phyloP scores from a whole-genome alignment of 1,140 invertebrate genomes.

The Calephelis virginiensis region DNA sequence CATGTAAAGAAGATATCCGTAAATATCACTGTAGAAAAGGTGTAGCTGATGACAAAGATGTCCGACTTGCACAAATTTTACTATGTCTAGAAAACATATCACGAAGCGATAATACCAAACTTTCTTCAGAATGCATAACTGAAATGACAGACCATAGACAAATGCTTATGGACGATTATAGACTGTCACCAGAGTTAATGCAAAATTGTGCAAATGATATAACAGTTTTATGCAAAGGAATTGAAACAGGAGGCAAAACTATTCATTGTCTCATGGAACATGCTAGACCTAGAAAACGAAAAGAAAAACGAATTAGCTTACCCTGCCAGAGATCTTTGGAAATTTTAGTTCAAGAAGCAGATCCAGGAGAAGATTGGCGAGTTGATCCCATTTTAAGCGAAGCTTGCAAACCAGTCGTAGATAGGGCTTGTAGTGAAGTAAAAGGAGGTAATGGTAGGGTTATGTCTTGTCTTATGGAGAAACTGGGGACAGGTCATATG shows the following conservation, averaged over 20 bases:
- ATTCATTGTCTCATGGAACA: slow-evolving; percentile 98
- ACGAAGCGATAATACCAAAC: slow-evolving; percentile 85
- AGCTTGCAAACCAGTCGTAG: slow-evolving; percentile 91
- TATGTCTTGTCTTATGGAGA: slow-evolving; percentile 96
- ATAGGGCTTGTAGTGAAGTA: slow-evolving; percentile 84
- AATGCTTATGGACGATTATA: slow-evolving; percentile 95
- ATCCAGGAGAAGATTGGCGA: slow-evolving; percentile 93
- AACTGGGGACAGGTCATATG: slow-evolving; percentile 92
- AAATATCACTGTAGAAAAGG: slow-evolving; percentile 87
- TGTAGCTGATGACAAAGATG: slow-evolving; percentile 88
- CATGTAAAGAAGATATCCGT: slow-evolving; percentile 95
- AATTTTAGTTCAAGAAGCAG: slow-evolving; percentile 87
- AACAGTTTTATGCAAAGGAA: slow-evolving; percentile 83
- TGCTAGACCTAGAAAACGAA: slow-evolving; percentile 82
- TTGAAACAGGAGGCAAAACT: slow-evolving; percentile 91
- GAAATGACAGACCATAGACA: slow-evolving; percentile 95
- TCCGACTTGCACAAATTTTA: slow-evolving; percentile 93
- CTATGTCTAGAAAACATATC: slow-evolving; percentile 93
- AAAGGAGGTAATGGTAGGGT: slow-evolving; percentile 86
- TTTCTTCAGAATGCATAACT: slow-evolving; percentile 86
- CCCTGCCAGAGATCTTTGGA: slow-evolving; percentile 88
- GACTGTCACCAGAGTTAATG: slow-evolving; percentile 94
- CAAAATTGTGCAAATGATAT: slow-evolving; percentile 93
- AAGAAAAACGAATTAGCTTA: slow-evolving; percentile 81
- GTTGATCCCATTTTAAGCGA: slow-evolving; percentile 93